Conservation (phyloP, 2,888 invertebrate genomes). For the Meliscaeva auricollis region DNA sequence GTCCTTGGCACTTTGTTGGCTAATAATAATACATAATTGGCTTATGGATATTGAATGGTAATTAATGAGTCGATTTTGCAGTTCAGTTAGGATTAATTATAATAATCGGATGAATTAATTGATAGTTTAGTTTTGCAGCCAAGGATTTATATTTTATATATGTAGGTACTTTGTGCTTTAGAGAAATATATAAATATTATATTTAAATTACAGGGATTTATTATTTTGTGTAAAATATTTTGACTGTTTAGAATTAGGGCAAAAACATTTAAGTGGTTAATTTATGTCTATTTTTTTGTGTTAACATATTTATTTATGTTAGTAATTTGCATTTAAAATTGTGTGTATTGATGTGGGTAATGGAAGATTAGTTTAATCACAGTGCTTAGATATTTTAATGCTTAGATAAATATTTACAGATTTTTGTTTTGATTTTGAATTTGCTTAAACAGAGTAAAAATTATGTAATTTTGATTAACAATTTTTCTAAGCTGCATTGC, state of each 20-base stretch:
- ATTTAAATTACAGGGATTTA: constrained; percentile 11
- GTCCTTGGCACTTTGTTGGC: constrained; percentile 11
- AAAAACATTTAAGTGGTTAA: not conserved
- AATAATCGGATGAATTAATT: constrained; percentile 51
- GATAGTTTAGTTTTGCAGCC: constrained; percentile 11
- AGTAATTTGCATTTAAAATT: not conserved
- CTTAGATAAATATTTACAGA: not conserved
- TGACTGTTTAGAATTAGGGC: not conserved
- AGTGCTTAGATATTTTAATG: not conserved
- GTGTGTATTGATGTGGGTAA: not conserved
- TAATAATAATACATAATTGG: constrained; percentile 47
- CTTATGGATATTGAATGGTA: constrained; percentile 52
- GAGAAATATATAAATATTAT: not conserved
- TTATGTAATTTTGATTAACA: no score
- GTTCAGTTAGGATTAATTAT: constrained; percentile 43
- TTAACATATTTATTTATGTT: not conserved
- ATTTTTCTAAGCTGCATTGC: no score
- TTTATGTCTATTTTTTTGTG: not conserved
- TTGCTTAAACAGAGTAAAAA: no score
- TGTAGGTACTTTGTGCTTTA: not conserved
- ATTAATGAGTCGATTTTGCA: constrained; percentile 61
- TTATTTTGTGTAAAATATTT: not conserved
- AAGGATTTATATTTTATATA: not conserved
- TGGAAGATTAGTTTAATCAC: not conserved
- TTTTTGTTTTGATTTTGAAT: not conserved